These are phyloP conservation scores for Physeter macrocephalus DNA, from an alignment of 2,113 vertebrate genomes.

Conservation along the genomic window DNA sequence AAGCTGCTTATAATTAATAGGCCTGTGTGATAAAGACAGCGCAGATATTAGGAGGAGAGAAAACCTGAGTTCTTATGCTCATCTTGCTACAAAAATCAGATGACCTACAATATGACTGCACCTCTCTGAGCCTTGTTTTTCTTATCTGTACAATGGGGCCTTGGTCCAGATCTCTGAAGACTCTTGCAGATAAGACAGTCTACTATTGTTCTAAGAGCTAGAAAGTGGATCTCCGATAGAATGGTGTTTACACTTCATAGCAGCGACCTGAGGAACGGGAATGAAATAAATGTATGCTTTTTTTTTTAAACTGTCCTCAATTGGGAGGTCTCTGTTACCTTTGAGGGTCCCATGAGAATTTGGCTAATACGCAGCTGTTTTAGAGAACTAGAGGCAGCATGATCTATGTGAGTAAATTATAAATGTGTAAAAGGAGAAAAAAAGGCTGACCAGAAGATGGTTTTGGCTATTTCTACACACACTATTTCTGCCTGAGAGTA, in stretches of 20 bases:
- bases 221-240: background rate
- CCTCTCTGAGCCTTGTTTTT: background rate
- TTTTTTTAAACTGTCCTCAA: background rate
- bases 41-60: background rate
- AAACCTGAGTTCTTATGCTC: background rate
- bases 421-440: background rate
- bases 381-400: background rate
- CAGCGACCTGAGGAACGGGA: too few species aligned
- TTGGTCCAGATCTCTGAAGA: background rate
- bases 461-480: background rate
- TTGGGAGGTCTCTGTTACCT: background rate
- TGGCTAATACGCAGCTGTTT: background rate
- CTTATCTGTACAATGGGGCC: background rate
- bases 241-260: background rate
- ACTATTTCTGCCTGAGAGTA: too few species aligned
- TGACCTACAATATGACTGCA: background rate
- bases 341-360: background rate
- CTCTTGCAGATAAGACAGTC: background rate
- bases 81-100: background rate
- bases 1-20: background rate
- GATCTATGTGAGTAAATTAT: background rate
- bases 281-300: background rate
- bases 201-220: background rate
- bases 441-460: background rate
- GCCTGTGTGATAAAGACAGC: rapidly evolving